Base-by-base conservation (phyloP, 1,140 invertebrate genomes). In the Maconellicoccus hirsutus region DNA sequence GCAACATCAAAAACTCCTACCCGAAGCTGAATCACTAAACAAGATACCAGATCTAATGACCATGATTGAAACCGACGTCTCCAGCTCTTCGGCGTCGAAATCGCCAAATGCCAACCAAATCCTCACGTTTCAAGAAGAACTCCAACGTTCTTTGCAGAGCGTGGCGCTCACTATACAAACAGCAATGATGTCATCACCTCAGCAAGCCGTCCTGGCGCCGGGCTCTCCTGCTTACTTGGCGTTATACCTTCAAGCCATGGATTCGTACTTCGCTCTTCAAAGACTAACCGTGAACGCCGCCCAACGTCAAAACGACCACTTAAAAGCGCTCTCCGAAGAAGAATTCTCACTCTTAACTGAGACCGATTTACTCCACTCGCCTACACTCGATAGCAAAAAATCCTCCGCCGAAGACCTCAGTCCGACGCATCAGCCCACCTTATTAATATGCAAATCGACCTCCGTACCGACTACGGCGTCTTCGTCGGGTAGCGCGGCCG, bases 231-330 rank as follows among this genome's bases (percentile, higher is more conserved):
- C 89, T 1, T 88, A 88, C 0, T 87, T 89, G 4, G 89, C 90
- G 0, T 79, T 92, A 3, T 91, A 91, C 79, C 81, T 91, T 4
- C 90, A 92, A 80, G 90, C 89, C 1, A 78, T 92, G 38, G 89
- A 92, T 80, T 91, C 89, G 26, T 92, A 91, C 80, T 81, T 91
- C 76, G 89, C 89, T 14, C 80, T 91, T 38, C 89, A 92, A 79
- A 83, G 89, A 72, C 80, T 92, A 23, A 79, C 76, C 70, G 78
- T 82, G 27, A 82, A 82, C 0, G 80, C 81, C 19, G n/a, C 10
- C 71, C 79, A 25, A 76, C 76, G 71, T 76, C 77, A 75, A 73
- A 70, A 52, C 72, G 72, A 33, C 74, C 78, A 19, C 82, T 74
- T 81, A 83, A 73, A 83, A 52, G 81, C 80, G 70, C 21, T 1